phyloP scores from a whole-genome alignment of 2,797 vertebrate genomes.

The Parambassis ranga region DNA sequence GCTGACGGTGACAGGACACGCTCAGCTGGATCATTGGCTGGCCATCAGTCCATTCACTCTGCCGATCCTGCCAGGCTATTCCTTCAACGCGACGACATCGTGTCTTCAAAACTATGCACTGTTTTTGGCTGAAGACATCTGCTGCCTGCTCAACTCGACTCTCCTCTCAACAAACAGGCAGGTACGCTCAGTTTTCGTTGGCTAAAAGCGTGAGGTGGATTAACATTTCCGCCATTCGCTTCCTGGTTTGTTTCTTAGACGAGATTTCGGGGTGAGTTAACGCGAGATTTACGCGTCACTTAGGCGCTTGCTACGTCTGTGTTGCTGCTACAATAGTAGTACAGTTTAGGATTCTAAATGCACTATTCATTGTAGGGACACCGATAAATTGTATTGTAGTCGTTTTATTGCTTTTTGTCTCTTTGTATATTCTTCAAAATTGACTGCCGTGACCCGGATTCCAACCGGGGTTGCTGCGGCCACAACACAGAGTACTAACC shows the following conservation, averaged over 20 bases:
- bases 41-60: constrained; percentile 33
- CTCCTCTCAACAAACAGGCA: background rate
- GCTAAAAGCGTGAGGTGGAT: constrained; percentile 49
- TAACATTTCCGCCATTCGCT: constrained; percentile 62
- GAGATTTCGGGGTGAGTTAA: constrained; percentile 30
- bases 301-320: background rate
- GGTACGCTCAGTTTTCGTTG: background rate
- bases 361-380: no score
- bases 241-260: constrained; percentile 57
- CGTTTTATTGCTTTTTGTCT: no score
- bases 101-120: background rate
- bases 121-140: background rate
- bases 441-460: no score
- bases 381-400: no score
- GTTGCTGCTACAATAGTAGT: no score
- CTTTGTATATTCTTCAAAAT: no score
- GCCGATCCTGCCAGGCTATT: background rate
- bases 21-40: constrained; percentile 32
- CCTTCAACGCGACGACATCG: constrained; percentile 27
- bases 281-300: constrained; percentile 49
- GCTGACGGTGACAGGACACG: constrained; percentile 42
- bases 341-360: no score
- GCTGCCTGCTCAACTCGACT: background rate
- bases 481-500: no score
- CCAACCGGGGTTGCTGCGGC: no score